phyloP scores from a whole-genome alignment of 2,113 vertebrate genomes.

The Hucho hucho region DNA sequence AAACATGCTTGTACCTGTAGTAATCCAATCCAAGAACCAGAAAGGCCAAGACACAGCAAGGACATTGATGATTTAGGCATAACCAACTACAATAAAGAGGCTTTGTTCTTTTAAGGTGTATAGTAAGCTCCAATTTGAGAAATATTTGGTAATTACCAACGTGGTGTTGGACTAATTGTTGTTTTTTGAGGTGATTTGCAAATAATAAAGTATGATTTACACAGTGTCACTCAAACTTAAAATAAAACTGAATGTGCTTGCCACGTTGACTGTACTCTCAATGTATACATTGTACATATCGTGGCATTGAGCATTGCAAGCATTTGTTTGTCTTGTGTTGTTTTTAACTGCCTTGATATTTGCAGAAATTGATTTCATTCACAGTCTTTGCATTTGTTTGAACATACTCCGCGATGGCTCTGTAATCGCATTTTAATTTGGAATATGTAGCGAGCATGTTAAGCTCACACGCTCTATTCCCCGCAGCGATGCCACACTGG shows the following conservation, averaged over 20 bases:
- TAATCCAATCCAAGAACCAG: no score
- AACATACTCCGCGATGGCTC: conserved; percentile 85
- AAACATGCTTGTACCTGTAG: no score
- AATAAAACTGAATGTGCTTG: conserved; percentile 4
- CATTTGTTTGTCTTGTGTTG: conserved; percentile 62
- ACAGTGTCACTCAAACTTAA: conserved; percentile 41
- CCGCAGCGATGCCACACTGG: conserved; percentile 91
- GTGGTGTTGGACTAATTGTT: conserved; percentile 48
- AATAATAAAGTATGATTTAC: conserved; percentile 43
- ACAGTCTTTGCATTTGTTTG: conserved; percentile 79
- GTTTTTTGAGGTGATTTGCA: conserved; percentile 49
- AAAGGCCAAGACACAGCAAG: conserved; percentile 20
- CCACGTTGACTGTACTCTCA: conserved; percentile 8
- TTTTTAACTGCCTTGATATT: conserved; percentile 84
- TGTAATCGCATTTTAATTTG: conserved; percentile 98
- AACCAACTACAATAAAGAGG: conserved; percentile 67
- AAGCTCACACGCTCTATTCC: conserved; percentile 84
- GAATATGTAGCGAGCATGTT: conserved; percentile 85
- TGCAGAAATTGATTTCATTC: conserved; percentile 83
- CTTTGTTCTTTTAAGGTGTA: conserved; percentile 63
- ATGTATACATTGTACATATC: conserved; percentile 22
- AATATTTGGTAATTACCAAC: conserved; percentile 58
- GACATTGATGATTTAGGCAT: conserved; percentile 53
- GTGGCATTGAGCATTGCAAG: conserved; percentile 40
- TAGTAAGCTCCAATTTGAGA: conserved; percentile 63